phyloP scores from a whole-genome alignment of 2,797 vertebrate genomes.

The Chromobotia macracanthus region DNA sequence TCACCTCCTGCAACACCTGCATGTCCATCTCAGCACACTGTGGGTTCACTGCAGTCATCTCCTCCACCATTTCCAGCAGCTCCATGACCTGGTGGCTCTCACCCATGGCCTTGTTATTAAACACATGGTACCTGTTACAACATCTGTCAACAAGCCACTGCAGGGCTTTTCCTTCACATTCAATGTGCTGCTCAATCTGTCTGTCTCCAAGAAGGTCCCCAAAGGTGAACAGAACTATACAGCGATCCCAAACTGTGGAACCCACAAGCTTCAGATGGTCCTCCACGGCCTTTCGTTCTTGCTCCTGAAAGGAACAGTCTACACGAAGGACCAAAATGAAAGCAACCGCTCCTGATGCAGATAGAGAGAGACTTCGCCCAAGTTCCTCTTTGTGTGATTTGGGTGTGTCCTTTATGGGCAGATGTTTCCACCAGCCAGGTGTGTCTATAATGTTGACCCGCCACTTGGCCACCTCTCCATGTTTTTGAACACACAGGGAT shows the following conservation, averaged over 20 bases:
- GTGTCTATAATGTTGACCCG: slow-evolving; percentile 55
- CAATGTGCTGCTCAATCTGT: slow-evolving; percentile 53
- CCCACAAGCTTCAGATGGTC: slow-evolving; percentile 58
- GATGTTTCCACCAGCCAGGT: slow-evolving; percentile 57
- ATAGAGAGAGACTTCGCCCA: slow-evolving; percentile 23
- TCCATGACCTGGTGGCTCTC: slow-evolving; percentile 43
- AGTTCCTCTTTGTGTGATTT: slow-evolving; percentile 47
- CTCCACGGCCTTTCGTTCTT: slow-evolving; percentile 5
- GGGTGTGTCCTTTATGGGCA: slow-evolving; percentile 48
- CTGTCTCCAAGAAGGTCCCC: slow-evolving; percentile 52
- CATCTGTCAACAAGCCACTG: slow-evolving; percentile 56
- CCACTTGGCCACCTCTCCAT: slow-evolving; percentile 39
- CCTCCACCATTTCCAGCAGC: slow-evolving; percentile 53
- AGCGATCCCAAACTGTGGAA: slow-evolving; percentile 42
- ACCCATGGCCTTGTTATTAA: slow-evolving; percentile 48
- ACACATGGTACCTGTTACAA: slow-evolving; percentile 53
- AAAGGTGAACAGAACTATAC: slow-evolving; percentile 56
- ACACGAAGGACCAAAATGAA: slow-evolving; percentile 51
- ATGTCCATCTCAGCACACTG: slow-evolving; percentile 11
- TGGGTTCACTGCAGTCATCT: slow-evolving; percentile 39
- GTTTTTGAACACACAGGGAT: slow-evolving; percentile 34
- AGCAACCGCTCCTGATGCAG: slow-evolving; percentile 16
- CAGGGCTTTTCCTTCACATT: slow-evolving; percentile 55
- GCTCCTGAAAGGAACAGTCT: slow-evolving; percentile 52
- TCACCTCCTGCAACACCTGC: slow-evolving; percentile 14